Base-by-base conservation (phyloP, 1,140 invertebrate species). In the Neodiprion fabricii region DNA sequence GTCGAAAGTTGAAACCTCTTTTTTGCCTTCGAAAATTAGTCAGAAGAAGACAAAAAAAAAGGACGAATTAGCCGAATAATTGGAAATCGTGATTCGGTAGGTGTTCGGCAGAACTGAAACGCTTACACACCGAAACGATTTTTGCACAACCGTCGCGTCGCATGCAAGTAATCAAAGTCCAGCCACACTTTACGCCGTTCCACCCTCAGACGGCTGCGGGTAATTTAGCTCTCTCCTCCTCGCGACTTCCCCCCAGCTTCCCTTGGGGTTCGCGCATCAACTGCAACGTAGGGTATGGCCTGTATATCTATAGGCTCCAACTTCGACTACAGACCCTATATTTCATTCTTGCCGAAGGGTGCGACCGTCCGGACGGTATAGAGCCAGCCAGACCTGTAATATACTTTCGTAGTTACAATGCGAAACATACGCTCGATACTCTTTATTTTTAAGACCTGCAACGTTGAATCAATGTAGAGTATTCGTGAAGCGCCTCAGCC, bases 391-490 rank as follows among this genome's bases (percentile, higher is more conserved):
- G 53, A 61, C n/a, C 53, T 17, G n/a, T 17, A 61, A 12, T 14
- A 61, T 61, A 61, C n/a, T 61, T 61, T 12, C 53, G 53, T 9
- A 61, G 53, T 61, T 61, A 61, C 53, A 61, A 61, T 61, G 53
- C 53, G 53, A 61, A 61, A 61, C n/a, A 61, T 17, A 17, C 53
- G 53, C 53, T 61, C 53, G 53, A 61, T 61, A 61, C 28, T 40
- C 28, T 40, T 40, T 40, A 40, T 40, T 40, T 40, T 40, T 40
- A 40, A 40, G 28, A 40, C 28, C 28, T 5, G 17, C 17, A 21
- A 40, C 5, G 28, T 40, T 40, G 28, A 40, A 40, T 21, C 17
- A 21, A 40, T 40, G 28, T 40, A 40, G 28, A 40, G 28, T 40
- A 40, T 40, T 40, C 28, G 28, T 40, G 5, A 40, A 40, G 28